Evolutionary conservation across 2,888 invertebrate genomes (phyloP).

Genomic region (Griposia aprilina): DNA sequence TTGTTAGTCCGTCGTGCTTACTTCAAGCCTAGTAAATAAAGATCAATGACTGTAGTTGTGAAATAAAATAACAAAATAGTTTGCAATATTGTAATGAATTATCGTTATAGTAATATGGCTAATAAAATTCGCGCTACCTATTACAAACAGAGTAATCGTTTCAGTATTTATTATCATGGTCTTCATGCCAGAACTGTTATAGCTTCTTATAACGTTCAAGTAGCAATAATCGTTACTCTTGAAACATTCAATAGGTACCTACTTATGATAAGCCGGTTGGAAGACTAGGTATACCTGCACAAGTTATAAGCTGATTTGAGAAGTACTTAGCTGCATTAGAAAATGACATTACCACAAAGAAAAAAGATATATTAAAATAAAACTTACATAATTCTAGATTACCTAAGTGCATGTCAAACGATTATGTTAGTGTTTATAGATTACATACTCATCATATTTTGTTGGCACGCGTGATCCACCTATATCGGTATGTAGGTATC

Average conservation of each 20-base stretch:
- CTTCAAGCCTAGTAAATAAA: background rate
- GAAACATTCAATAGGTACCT: constrained; percentile 24
- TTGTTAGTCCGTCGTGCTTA: background rate
- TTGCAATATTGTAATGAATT: constrained; percentile 21
- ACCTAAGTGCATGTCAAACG: background rate
- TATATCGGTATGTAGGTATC: background rate
- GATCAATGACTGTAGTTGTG: background rate
- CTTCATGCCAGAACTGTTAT: constrained; percentile 24
- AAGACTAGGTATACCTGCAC: background rate
- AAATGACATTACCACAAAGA: background rate
- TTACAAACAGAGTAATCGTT: constrained; percentile 14
- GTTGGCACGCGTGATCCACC: background rate
- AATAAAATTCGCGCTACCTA: constrained; percentile 11
- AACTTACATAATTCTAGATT: background rate
- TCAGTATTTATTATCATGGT: constrained; percentile 29
- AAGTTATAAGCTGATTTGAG: background rate
- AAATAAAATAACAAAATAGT: constrained; percentile 2
- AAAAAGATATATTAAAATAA: background rate
- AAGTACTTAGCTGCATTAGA: background rate
- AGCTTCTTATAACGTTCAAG: constrained; percentile 16
- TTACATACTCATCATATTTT: background rate
- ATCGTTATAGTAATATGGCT: background rate
- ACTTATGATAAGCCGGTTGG: background rate
- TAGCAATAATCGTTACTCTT: constrained; percentile 35
- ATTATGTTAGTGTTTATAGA: background rate